Conservation (phyloP, 2,113 vertebrate species). For the Nymphicus hollandicus region DNA sequence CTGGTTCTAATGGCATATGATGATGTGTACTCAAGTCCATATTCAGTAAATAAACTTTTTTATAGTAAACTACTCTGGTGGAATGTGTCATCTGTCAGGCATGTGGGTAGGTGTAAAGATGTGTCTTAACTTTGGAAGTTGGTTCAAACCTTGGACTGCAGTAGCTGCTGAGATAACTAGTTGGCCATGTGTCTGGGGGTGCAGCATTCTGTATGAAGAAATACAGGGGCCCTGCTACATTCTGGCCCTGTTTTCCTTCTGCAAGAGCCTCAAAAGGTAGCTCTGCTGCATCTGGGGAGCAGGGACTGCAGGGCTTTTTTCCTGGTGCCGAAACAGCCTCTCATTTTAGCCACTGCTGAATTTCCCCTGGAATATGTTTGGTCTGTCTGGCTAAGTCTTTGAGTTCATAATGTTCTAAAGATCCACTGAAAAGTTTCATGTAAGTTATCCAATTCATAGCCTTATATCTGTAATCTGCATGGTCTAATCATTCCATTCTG, state of each 20-base stretch:
- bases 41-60: slow-evolving; percentile 44
- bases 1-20: background rate
- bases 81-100: background rate
- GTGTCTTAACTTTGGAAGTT: background rate
- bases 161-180: background rate
- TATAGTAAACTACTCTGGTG: background rate
- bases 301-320: background rate
- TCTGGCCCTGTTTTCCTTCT: background rate
- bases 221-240: background rate
- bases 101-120: background rate
- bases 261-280: background rate
- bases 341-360: background rate
- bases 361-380: background rate
- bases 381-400: background rate
- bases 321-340: background rate
- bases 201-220: background rate
- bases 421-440: background rate
- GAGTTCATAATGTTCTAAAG: background rate
- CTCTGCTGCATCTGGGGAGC: background rate
- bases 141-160: background rate
- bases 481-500: background rate
- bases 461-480: background rate
- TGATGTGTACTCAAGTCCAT: background rate
- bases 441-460: background rate
- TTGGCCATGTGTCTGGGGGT: background rate